phyloP scores from a whole-genome alignment of 2,113 vertebrate genomes.

The Pyxicephalus adspersus region DNA sequence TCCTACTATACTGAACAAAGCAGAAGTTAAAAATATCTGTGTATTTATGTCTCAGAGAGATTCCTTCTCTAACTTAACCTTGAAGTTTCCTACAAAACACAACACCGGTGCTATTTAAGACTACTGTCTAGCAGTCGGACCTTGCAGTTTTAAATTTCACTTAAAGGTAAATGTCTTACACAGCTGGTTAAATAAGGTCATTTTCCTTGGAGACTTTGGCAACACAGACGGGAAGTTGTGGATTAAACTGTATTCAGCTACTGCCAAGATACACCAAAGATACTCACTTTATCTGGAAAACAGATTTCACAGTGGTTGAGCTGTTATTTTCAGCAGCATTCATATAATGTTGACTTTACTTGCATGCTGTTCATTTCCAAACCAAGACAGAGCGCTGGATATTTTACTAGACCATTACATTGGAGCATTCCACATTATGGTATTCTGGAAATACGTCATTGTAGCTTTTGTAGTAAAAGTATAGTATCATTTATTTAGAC shows the following conservation, averaged over 20 bases:
- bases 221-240: constrained; percentile 57
- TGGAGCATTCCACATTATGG: neutral
- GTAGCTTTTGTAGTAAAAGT: neutral
- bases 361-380: constrained; percentile 1
- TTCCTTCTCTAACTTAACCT: neutral
- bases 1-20: too few species aligned
- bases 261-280: constrained; percentile 55
- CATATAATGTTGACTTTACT: constrained; percentile 46
- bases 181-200: constrained; percentile 58
- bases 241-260: constrained; percentile 44
- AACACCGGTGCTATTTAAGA: constrained; percentile 2
- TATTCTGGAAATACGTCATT: neutral
- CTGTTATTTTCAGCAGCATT: constrained; percentile 50
- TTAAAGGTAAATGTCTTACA: constrained; percentile 48
- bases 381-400: constrained; percentile 8
- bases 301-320: constrained; percentile 53
- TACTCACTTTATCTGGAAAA: constrained; percentile 59
- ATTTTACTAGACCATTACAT: neutral
- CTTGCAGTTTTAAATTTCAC: constrained; percentile 30
- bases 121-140: constrained; percentile 12
- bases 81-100: neutral
- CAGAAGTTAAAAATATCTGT: too few species aligned
- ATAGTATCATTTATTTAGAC: neutral
- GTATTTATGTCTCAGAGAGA: neutral
- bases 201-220: constrained; percentile 47